Base-by-base conservation (phyloP, 2,797 vertebrate species). In the Bradypodion pumilum region DNA sequence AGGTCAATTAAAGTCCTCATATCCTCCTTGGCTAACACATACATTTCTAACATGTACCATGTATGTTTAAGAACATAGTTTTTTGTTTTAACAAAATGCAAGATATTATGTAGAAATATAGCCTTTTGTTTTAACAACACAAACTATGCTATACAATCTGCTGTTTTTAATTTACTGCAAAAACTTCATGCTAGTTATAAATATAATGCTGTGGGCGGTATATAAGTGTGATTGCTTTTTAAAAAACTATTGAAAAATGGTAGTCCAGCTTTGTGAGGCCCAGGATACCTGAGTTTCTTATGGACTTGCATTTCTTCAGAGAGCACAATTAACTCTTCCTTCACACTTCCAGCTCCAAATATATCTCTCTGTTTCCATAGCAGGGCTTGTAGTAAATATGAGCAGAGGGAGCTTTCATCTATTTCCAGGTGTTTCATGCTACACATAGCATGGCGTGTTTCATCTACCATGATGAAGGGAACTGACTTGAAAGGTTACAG, bases 371-470 rank as follows among this genome's bases (percentile, higher is more conserved):
- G 29, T 83, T 12, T 12, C 52, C 74, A 84, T 70, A 69, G 2
- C 68, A 91, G 44, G 81, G 27, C n/a, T 92, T 73, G 25, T 66
- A 83, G 79, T 52, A 78, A 86, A 87, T 72, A 84, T 15, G 35
- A 52, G 65, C 19, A 66, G 81, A 90, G 37, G 76, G 81, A 15
- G 0, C 3, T 92, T 88, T 86, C 9, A 88, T 85, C 10, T 12
- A 2, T 83, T 92, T 84, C 63, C 37, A 75, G 81, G 82, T 70
- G 83, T 79, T 88, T 91, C 32, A 44, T 84, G 27, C 12, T 84
- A 85, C 60, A 27, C 21, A 29, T 83, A 86, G 32, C 4, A 63
- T 81, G 89, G 63, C 0, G 0, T 78, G 49, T 91, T 92, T 89
- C 37, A 75, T 77, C 89, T 87, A 44, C 29, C 83, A 16, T 60